Base-by-base conservation (phyloP, 1,140 invertebrate species). In the Eueides isabella region DNA sequence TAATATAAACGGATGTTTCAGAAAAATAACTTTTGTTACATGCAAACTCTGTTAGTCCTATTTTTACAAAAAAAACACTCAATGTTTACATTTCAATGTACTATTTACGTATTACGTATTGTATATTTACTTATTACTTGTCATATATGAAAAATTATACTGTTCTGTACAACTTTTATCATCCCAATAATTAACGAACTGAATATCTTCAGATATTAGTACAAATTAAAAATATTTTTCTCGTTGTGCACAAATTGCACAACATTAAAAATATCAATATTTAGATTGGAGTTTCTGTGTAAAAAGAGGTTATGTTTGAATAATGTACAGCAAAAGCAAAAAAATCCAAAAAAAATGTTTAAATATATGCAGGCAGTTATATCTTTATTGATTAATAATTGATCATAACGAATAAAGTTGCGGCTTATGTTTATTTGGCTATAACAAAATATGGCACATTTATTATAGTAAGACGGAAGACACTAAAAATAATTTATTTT, bases 231-330 rank as follows among this genome's bases (percentile, higher is more conserved):
- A n/a, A n/a, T n/a, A n/a, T n/a, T n/a, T n/a, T n/a, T n/a, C n/a
- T n/a, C n/a, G n/a, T n/a, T n/a, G n/a, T n/a, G n/a, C 9, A 55
- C 4, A 38, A 38, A 38, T 16, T 19, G 9, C 23, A 55, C 16
- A 55, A 55, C 23, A 6, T 11, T 5, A 9, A 12, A 55, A 55
- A 55, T 55, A 72, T 72, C 48, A 75, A 73, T 66, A 33, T 33
- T 63, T 11, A 64, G 61, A 77, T 77, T 72, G 66, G 74, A 75
- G 71, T 0, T 28, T 29, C 14, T 35, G 48, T 31, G 23, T 80
- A 69, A 77, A 77, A 76, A 77, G 77, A 38, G 71, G 67, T 80
- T 73, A 38, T 72, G 67, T 80, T 73, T 80, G 75, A 80, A 80
- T 77, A 72, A 80, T 80, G 70, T 75, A 80, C 71, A 63, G 62